These are phyloP conservation scores for Nicator chloris DNA, from an alignment of 2,113 vertebrate species.

Conservation along the genomic window DNA sequence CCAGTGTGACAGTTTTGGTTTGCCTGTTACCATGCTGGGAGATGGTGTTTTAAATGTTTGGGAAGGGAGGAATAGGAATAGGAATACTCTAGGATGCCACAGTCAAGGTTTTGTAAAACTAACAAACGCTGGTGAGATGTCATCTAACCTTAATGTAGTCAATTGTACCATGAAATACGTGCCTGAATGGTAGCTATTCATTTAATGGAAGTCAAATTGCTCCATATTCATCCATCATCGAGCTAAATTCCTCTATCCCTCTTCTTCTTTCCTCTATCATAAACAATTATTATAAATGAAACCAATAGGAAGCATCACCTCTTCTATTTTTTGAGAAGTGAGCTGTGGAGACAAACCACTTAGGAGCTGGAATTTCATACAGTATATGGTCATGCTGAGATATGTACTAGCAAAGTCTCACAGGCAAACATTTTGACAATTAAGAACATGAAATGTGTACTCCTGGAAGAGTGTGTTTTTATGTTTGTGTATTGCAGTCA, in stretches of 20 bases:
- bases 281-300: not conserved
- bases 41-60: not conserved
- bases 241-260: not conserved
- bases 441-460: not conserved
- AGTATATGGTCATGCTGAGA: not conserved
- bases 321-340: not conserved
- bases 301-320: not conserved
- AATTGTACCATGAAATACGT: not conserved
- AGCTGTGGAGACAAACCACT: not conserved
- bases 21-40: not conserved
- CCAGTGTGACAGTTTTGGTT: not conserved
- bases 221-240: not conserved
- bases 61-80: not conserved
- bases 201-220: not conserved
- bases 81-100: not conserved
- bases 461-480: not conserved
- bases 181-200: not conserved
- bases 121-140: not conserved
- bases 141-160: not conserved
- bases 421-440: not conserved
- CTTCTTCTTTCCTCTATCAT: not conserved
- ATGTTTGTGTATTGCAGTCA: not conserved
- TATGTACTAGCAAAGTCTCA: not conserved
- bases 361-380: not conserved
- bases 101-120: not conserved